Percentiles rank a stretch among this genome's conserved stretches.
Conservation (phyloP, 2,888 invertebrate genomes). For the Atrina japonica region DNA sequence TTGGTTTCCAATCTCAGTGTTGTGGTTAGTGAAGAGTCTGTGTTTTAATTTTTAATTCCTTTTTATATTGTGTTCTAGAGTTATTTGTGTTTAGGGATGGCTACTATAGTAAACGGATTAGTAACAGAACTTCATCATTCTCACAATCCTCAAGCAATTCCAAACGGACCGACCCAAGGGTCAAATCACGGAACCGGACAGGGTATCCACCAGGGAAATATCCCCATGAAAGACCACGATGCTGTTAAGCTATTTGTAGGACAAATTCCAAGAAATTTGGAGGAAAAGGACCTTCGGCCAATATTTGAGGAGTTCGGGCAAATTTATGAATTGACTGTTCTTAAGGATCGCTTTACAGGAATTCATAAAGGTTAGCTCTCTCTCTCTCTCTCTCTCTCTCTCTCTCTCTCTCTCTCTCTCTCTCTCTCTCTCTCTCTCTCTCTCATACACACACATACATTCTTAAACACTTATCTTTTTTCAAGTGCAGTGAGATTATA, state of each 20-base stretch:
- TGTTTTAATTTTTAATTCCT: no score
- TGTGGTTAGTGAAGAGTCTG: no score
- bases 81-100: conserved; percentile 19
- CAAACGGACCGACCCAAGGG: conserved; percentile 6
- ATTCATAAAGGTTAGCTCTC: conserved; percentile 91
- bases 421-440: conserved; percentile 18
- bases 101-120: conserved; percentile 19
- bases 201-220: conserved; percentile 26
- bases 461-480: conserved; percentile 31
- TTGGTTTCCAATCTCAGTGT: no score
- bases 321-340: conserved; percentile 95
- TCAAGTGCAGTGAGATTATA: conserved; percentile 9
- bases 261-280: conserved; percentile 94
- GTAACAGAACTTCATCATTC: conserved; percentile 15
- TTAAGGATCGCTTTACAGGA: conserved; percentile 96
- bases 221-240: conserved; percentile 82
- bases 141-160: conserved; percentile 12
- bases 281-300: conserved; percentile 92
- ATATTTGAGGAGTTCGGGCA: conserved; percentile 96
- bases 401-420: conserved; percentile 30
- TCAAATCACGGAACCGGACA: conserved; percentile 1
- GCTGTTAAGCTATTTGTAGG: conserved; percentile 93
- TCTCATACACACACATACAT: no score
- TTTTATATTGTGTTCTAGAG: no score
- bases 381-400: not conserved